These are phyloP conservation scores for Holcopasites calliopsidis DNA, from an alignment of 1,140 invertebrate genomes.

Conservation along the genomic window DNA sequence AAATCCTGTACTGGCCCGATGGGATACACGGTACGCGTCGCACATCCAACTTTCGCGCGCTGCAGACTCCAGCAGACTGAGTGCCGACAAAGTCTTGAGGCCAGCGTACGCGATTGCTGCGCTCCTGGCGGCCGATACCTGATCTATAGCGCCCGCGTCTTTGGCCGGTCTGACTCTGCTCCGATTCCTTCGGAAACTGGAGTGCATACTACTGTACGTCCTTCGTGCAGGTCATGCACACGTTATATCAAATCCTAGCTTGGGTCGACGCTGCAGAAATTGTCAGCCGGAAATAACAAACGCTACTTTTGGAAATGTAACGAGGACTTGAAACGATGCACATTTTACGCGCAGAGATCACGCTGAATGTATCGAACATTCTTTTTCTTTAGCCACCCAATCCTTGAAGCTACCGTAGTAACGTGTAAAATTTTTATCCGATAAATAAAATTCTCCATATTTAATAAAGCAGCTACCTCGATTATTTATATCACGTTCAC, in stretches of 20 bases:
- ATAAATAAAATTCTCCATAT: no score
- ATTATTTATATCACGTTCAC: conserved; percentile 1
- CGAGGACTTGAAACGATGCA: background rate
- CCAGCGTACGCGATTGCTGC: conserved; percentile 62
- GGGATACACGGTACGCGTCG: background rate
- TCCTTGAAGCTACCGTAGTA: no score
- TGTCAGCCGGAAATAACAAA: conserved; percentile 25
- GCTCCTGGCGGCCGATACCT: conserved; percentile 56
- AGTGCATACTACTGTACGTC: conserved; percentile 12
- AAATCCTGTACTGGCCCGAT: background rate
- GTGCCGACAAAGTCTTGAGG: conserved; percentile 45
- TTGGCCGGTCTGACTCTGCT: conserved; percentile 42
- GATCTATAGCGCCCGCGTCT: conserved; percentile 34
- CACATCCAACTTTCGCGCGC: conserved; percentile 50
- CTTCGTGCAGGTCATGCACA: conserved; percentile 1
- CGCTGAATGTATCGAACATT: background rate
- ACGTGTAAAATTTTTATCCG: no score
- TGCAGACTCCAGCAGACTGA: conserved; percentile 69
- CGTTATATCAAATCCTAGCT: conserved; percentile 29
- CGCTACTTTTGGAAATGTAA: conserved; percentile 30
- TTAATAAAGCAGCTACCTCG: background rate
- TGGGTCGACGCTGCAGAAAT: conserved; percentile 8
- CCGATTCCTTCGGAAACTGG: conserved; percentile 48
- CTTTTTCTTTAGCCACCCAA: no score
- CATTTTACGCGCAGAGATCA: background rate